Evolutionary conservation across 2,113 vertebrate genomes (phyloP).

Genomic region (Puffinus mauretanicus): DNA sequence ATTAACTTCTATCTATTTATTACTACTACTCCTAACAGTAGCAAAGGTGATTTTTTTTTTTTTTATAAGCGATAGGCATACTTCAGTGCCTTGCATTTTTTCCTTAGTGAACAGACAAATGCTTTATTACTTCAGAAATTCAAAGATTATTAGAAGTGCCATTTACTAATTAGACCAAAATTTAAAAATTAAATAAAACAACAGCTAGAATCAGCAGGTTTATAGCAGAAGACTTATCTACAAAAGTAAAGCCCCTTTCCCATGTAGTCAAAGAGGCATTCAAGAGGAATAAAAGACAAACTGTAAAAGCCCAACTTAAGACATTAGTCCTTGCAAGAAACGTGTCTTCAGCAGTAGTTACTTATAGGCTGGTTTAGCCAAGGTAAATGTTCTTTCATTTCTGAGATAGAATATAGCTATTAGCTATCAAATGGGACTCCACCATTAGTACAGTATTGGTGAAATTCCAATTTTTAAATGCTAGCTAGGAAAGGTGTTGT

Average conservation of each 20-base stretch:
- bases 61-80: not conserved
- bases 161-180: not conserved
- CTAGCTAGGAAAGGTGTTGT: not conserved
- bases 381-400: not conserved
- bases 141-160: not conserved
- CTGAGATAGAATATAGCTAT: not conserved
- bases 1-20: not conserved
- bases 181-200: not conserved
- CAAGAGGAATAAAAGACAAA: not conserved
- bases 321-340: not conserved
- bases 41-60: not conserved
- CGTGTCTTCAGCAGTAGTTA: not conserved
- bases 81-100: not conserved
- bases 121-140: not conserved
- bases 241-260: not conserved
- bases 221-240: not conserved
- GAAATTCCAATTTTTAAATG: not conserved
- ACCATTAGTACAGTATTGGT: not conserved
- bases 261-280: not conserved
- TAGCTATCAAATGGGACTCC: not conserved
- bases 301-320: not conserved
- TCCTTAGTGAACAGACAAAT: not conserved
- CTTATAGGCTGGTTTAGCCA: not conserved
- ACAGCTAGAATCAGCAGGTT: not conserved
- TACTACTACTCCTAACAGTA: not conserved